These are phyloP conservation scores for Sturnira hondurensis DNA, from an alignment of 2,113 vertebrate species.

Conservation along the genomic window DNA sequence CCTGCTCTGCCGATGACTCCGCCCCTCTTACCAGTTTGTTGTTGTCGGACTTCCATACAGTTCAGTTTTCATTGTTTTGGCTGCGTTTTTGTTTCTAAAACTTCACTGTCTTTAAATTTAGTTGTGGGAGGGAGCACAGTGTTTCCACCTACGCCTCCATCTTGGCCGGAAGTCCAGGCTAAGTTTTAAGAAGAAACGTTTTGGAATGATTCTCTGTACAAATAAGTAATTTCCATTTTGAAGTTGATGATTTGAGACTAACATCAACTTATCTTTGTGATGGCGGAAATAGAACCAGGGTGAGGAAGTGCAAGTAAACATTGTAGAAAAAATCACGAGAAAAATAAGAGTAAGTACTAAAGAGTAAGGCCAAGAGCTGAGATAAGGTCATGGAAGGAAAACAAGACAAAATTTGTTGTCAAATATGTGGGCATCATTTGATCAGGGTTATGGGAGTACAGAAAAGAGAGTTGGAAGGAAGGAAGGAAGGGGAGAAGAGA, in stretches of 20 bases:
- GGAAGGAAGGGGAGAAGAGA: not conserved
- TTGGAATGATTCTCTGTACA: not conserved
- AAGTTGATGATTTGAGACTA: not conserved
- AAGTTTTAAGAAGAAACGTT: not conserved
- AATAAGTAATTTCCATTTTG: slow-evolving; percentile 20
- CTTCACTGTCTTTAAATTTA: too few relatives aligned
- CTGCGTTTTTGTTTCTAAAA: too few relatives aligned
- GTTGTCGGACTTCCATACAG: too few relatives aligned
- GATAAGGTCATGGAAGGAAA: not conserved
- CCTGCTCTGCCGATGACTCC: too few relatives aligned
- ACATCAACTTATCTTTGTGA: not conserved
- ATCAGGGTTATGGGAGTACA: not conserved
- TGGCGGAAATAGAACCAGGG: not conserved
- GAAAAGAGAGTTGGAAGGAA: not conserved
- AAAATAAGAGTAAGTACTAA: not conserved
- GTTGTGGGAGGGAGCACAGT: too few relatives aligned
- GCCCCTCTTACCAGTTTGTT: too few relatives aligned
- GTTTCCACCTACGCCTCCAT: too few relatives aligned
- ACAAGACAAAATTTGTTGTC: not conserved
- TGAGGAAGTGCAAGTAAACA: not conserved
- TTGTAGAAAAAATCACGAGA: not conserved
- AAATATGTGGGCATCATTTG: not conserved
- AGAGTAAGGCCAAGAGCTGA: not conserved
- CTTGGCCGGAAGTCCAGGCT: too few relatives aligned
- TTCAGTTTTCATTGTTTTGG: too few relatives aligned